Base-by-base conservation (phyloP, 2,797 vertebrate species). In the Catamblyrhynchus diadema region DNA sequence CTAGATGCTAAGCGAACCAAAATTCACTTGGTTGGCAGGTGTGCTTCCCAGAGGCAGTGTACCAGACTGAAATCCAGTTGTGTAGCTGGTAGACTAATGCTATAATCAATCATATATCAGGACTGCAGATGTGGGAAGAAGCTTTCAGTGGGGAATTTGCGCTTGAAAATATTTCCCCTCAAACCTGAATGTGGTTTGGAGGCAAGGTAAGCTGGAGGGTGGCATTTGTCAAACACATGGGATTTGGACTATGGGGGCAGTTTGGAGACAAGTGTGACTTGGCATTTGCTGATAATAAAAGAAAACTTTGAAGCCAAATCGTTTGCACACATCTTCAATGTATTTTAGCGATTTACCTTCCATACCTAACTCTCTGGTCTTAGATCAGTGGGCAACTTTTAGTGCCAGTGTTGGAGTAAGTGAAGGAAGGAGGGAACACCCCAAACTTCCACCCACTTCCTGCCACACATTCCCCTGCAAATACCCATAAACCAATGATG, bases 381-480 rank as follows among this genome's bases (percentile, higher is more conserved):
- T n/a, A 51, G 15, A 62, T 62, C 23, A 67, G 1, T 25, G n/a
- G 47, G 7, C 24, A 61, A 1, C 47, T 79, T 91, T 18, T 39
- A 75, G 28, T 33, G 12, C 7, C 30, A 19, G 0, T 25, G 35
- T 22, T 89, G 42, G 45, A 47, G 14, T 54, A 79, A 75, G 15
- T 62, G 17, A 86, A 28, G n/a, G 37, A 47, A 73, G 45, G 30
- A 69, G 44, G 17, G 86, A 35, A 15, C 32, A 35, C 16, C 30
- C 15, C 33, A 67, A 11, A 12, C 24, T 47, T 39, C 5, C 8
- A 35, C 9, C 8, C 12, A 47, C 20, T 3, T 33, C 10, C 11
- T 65, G 14, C 30, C 14, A 3, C 10, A 3, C 12, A 0, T 30
- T 57, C 2, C 6, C 2, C 1, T 1, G 13, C 19, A 50, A 39